Evolutionary conservation across 37 sponge, comb jelly and placozoan genomes (phyloP).

Genomic region (Eunapius fragilis): DNA sequence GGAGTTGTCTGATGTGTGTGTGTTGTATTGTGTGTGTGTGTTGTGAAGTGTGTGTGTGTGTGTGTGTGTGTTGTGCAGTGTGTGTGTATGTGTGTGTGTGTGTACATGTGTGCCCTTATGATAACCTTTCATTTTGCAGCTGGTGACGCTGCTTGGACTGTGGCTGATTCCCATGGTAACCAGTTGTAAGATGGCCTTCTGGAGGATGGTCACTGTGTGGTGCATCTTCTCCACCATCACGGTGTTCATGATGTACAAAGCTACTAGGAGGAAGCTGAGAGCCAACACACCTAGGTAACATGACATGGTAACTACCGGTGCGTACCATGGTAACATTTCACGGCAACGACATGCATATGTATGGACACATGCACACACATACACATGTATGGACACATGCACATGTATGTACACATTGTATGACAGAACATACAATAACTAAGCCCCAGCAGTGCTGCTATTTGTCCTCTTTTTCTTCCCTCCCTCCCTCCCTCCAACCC

Average conservation of each 20-base stretch:
- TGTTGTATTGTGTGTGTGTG: no score
- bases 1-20: no score
- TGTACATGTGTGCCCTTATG: no score
- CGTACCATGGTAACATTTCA: no score
- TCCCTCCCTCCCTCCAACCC: neutral
- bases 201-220: conserved; percentile 91
- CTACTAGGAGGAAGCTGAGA: conserved; percentile 69
- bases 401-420: no score
- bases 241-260: conserved; percentile 76
- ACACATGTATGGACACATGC: neutral
- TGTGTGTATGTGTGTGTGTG: no score
- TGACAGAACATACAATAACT: no score
- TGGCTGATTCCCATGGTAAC: conserved; percentile 86
- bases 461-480: neutral
- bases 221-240: conserved; percentile 81
- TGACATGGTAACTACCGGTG: no score
- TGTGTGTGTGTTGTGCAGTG: no score
- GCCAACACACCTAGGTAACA: conserved; percentile 87
- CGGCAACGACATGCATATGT: neutral
- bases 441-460: no score
- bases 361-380: neutral
- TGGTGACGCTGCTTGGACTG: conserved; percentile 80
- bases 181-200: conserved; percentile 53
- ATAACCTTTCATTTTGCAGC: no score
- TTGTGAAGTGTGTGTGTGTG: no score